Conservation (phyloP, 2,113 vertebrate species). For the Peromyscus maniculatus region DNA sequence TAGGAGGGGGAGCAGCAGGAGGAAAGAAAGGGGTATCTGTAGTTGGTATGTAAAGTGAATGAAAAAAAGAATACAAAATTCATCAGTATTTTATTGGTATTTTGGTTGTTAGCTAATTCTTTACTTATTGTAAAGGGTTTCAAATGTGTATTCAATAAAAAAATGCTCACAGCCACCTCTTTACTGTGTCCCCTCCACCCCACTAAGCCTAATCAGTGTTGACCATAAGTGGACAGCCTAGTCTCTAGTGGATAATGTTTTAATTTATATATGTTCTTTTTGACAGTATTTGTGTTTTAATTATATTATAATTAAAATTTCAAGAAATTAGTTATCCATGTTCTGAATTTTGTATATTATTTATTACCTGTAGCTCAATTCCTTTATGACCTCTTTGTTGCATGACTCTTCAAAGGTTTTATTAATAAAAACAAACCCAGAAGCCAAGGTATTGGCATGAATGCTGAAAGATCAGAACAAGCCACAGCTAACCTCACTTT, state of each 20-base stretch:
- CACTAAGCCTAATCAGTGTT: background rate
- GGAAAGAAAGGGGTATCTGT: no score
- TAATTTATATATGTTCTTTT: background rate
- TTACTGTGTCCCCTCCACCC: background rate
- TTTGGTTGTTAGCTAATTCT: background rate
- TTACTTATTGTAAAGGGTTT: no score
- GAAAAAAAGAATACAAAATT: background rate
- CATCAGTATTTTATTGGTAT: slow-evolving; percentile 24
- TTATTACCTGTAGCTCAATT: slow-evolving; percentile 36
- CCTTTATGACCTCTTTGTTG: background rate
- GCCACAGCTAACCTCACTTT: no score
- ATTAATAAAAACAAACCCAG: no score
- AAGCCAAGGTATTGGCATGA: no score
- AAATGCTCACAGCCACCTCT: background rate
- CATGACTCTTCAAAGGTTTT: no score
- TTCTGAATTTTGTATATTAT: background rate
- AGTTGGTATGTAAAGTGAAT: no score
- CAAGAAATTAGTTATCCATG: slow-evolving; percentile 22
- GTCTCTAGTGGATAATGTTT: no score
- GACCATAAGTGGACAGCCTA: background rate
- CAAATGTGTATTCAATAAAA: background rate
- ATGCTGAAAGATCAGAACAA: no score
- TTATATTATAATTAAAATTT: slow-evolving; percentile 36
- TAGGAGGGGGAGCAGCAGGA: no score
- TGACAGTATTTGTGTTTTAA: slow-evolving; percentile 35